Evolutionary conservation across 2,888 invertebrate species (phyloP).

Genomic region (Drosophila meridionalis): DNA sequence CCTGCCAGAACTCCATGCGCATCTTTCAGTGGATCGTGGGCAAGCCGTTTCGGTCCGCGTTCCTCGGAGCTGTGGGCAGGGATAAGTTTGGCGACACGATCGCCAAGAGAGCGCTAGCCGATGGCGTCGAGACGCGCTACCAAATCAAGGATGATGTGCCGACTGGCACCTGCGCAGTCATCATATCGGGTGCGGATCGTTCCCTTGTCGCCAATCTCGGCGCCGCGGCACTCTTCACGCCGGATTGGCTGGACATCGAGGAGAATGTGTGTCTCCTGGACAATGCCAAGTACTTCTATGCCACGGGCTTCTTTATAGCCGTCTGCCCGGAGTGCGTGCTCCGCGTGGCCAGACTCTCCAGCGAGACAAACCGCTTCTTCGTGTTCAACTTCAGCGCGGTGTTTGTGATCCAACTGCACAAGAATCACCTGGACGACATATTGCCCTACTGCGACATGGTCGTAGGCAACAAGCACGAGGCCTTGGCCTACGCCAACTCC

Average conservation of each 20-base stretch:
- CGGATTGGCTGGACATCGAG: constrained; percentile 53
- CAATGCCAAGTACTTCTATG: constrained; percentile 47
- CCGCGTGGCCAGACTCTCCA: constrained; percentile 30
- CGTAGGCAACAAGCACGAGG: constrained; percentile 67
- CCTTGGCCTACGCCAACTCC: constrained; percentile 42
- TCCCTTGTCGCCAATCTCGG: constrained; percentile 70
- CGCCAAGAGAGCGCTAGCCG: constrained; percentile 53
- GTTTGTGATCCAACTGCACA: constrained; percentile 56
- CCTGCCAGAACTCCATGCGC: constrained; percentile 67
- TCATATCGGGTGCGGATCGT: constrained; percentile 49
- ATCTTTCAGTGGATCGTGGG: constrained; percentile 67
- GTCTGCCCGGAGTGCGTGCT: constrained; percentile 41
- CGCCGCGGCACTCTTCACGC: constrained; percentile 55
- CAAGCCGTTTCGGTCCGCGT: constrained; percentile 42
- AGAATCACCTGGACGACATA: constrained; percentile 25
- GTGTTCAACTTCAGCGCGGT: constrained; percentile 69
- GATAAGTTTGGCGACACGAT: constrained; percentile 63
- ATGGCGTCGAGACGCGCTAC: constrained; percentile 58
- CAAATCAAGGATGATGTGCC: constrained; percentile 47
- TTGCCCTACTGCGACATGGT: constrained; percentile 57
- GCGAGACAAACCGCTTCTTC: constrained; percentile 30
- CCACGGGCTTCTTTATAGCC: constrained; percentile 70
- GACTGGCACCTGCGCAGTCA: constrained; percentile 64
- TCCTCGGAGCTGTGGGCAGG: constrained; percentile 57
- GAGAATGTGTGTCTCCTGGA: constrained; percentile 52